Base-by-base conservation (phyloP, 37 sponge, comb jelly and placozoan species). In the Halisarca cf. caerulea region DNA sequence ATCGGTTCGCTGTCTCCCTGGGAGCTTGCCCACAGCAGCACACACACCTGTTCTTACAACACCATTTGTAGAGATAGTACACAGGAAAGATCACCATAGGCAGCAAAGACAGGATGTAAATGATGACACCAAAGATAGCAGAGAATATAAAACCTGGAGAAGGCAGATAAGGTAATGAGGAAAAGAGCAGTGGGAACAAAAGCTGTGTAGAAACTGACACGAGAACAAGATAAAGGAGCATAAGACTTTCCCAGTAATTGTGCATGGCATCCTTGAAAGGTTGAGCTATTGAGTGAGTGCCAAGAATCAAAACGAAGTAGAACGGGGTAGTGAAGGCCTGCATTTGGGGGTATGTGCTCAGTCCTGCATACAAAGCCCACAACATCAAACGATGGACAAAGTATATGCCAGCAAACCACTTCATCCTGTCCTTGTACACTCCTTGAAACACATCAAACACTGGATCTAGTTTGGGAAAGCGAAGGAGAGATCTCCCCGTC, bases 371-470 rank as follows among this genome's bases (percentile, higher is more conserved):
- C 15, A 23, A 20, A 6, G n/a, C 18, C 77, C 77, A 74, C 41
- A 74, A 25, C 2, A 38, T 17, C 7, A 74, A 15, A 23, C 77
- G 45, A 74, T 74, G 41, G 42, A 74, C 18, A 2, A 74, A 6
- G 6, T 42, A 74, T 18, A 74, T 42, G 1, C 77, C 42, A 8
- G 77, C 77, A 74, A 40, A 74, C 38, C 32, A 74, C 6, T 44
- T 37, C 42, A 40, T 7, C 45, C 41, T 39, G 11, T 32, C 38
- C 45, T 74, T 74, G 45, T 74, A 74, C 21, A 74, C 77, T 40
- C 41, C 39, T 40, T 74, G 77, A 43, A 74, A 74, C 45, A 74
- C 77, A 41, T 74, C 77, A 74, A 74, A 74, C 77, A 74, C 42
- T 40, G 77, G 45, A 1, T 37, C 77, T 3, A 74, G 24, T 41